phyloP scores from a whole-genome alignment of 2,888 invertebrate species.

The Adela reaumurella region DNA sequence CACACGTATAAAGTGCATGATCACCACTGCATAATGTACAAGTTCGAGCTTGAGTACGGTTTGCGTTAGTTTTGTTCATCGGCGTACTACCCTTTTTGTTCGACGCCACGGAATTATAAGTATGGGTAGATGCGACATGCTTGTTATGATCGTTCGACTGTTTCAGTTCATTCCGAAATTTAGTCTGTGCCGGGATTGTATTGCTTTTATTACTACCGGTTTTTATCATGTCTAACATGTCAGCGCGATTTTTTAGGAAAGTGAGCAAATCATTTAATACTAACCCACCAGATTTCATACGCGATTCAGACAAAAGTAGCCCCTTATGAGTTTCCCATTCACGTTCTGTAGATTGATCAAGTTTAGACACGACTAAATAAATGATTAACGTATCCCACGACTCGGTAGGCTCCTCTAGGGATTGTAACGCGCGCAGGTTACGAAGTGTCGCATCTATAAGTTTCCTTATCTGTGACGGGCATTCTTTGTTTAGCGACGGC shows the following conservation, averaged over 20 bases:
- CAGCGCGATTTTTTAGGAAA: neutral
- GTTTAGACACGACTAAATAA: conserved; percentile 13
- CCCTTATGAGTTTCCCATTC: conserved; percentile 14
- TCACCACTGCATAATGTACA: neutral
- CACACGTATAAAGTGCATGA: conserved; percentile 1
- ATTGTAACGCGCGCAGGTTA: conserved; percentile 11
- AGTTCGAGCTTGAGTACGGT: too few relatives aligned
- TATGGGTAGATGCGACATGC: too few relatives aligned
- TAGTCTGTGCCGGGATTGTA: neutral
- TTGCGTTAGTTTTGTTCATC: too few relatives aligned
- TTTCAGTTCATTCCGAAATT: too few relatives aligned
- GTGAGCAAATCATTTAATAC: neutral
- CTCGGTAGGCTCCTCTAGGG: conserved; percentile 12
- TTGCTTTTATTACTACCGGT: neutral
- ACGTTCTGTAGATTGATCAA: conserved; percentile 13
- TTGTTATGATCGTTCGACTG: too few relatives aligned
- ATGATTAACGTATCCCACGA: conserved; percentile 15
- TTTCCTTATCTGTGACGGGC: conserved; percentile 8
- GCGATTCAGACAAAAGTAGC: too few relatives aligned
- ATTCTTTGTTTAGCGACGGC: conserved; percentile 7
- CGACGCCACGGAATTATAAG: too few relatives aligned
- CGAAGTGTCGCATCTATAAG: conserved; percentile 10
- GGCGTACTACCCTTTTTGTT: too few relatives aligned
- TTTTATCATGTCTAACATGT: neutral
- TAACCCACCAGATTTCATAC: neutral